A percentile compares a stretch with the other conserved stretches of the same genome.
Conservation (phyloP, 1,140 invertebrate genomes). For the Heliconius hewitsoni region DNA sequence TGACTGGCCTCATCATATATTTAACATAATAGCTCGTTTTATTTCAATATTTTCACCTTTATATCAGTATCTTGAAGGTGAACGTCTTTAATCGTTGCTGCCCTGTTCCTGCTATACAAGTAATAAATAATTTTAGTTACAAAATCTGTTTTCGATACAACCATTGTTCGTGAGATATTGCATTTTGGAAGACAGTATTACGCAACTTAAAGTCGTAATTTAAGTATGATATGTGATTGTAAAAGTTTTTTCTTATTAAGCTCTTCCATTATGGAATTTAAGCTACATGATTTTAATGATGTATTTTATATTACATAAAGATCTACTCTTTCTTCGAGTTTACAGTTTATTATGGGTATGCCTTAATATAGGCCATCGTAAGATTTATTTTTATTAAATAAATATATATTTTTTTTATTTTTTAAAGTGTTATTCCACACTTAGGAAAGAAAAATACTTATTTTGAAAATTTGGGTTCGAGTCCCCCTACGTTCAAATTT, state of each 20-base stretch:
- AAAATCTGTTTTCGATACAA: conserved; percentile 3
- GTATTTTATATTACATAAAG: background rate
- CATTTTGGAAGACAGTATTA: background rate
- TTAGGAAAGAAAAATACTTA: no score
- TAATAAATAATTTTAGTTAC: conserved; percentile 31
- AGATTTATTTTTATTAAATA: no score
- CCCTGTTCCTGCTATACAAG: conserved; percentile 18
- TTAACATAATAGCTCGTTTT: conserved; percentile 9
- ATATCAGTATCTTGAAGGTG: background rate
- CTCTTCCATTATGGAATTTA: background rate
- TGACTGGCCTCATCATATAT: background rate
- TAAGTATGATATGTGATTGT: background rate
- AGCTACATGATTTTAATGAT: background rate
- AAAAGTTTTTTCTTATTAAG: background rate
- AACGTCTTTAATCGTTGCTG: background rate
- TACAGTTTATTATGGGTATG: no score
- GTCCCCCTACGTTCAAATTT: no score
- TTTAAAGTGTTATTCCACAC: no score
- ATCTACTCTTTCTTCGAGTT: no score
- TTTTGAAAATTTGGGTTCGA: no score
- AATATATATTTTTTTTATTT: no score
- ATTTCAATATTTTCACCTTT: conserved; percentile 14
- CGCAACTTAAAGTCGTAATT: background rate
- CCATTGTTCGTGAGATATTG: conserved; percentile 22
- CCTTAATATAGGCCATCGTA: no score